Base-by-base conservation (phyloP, 2,797 vertebrate species). In the Gymnodraco acuticeps region DNA sequence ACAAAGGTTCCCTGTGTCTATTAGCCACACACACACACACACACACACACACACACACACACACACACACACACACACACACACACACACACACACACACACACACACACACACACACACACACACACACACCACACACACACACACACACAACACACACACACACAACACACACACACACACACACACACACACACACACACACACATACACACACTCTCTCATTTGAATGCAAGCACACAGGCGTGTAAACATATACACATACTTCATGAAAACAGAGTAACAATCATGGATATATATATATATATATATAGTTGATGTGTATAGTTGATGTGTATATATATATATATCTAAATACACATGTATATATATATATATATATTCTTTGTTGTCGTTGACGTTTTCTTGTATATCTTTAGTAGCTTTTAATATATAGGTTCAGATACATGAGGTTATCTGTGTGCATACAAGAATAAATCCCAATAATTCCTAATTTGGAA, bases 1-100 rank as follows among this genome's bases (percentile, higher is more conserved):
- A 93, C 90, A 93, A 92, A 90, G 84, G 73, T 82, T 47, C 77
- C 75, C 91, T 84, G 70, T 92, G 74, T 86, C 78, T 71, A 75
- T 81, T 27, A 60, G 59, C 31, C 47, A 77, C 71, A 76, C 45
- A 20, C n/a, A 68, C 38, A 17, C 11, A 27, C 27, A 64, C 55
- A 68, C 31, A 9, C 33, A 20, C n/a, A 56, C 38, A 17, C 11
- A 17, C 47, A 64, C 55, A 67, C 19, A 73, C 27, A 19, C 55
- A 76, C 41, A 20, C n/a, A 68, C 38, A 17, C 15, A 17, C 27
- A 64, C 55, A 67, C 31, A 2, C 7, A 20, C 17, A 56, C 38
- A 17, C 6, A 17, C 46, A 64, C 55, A 67, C 19, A 73, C 27
- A 19, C 52, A 75, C 71, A 76, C 45, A 20, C 23, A 56, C 38